Conservation (phyloP, 2,888 invertebrate genomes). For the Catocala fraxini region DNA sequence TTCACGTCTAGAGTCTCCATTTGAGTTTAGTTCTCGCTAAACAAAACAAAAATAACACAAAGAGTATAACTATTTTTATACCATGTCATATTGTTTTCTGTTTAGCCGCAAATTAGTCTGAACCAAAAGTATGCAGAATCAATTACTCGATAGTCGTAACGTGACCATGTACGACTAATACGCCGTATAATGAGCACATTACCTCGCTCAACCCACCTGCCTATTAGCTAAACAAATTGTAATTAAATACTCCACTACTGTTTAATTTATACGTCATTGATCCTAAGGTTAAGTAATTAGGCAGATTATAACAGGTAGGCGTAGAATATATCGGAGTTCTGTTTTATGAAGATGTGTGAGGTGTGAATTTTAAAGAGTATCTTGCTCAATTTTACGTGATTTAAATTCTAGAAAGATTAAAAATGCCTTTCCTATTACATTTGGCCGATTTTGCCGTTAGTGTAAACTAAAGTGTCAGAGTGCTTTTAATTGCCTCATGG, state of each 20-base stretch:
- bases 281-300: slow-evolving; percentile 60
- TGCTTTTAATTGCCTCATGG: too few species aligned
- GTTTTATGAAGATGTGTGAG: slow-evolving; percentile 1
- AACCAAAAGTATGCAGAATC: slow-evolving; percentile 8
- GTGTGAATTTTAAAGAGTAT: slow-evolving; percentile 9
- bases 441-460: too few species aligned
- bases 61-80: too few species aligned
- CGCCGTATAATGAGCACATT: slow-evolving; percentile 54
- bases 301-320: slow-evolving; percentile 32
- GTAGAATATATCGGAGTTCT: slow-evolving; percentile 9
- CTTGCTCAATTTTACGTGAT: background rate
- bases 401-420: too few species aligned
- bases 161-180: slow-evolving; percentile 32
- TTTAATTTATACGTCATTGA: slow-evolving; percentile 63
- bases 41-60: too few species aligned
- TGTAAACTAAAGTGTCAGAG: too few species aligned
- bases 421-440: slow-evolving; percentile 17
- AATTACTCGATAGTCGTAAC: slow-evolving; percentile 6
- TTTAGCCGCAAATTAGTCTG: slow-evolving; percentile 6
- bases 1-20: too few species aligned
- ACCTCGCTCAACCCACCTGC: slow-evolving; percentile 61
- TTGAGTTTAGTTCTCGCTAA: too few species aligned
- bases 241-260: slow-evolving; percentile 67
- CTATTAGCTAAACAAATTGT: slow-evolving; percentile 67
- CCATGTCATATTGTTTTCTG: too few species aligned